Base-by-base conservation (phyloP, 2,113 vertebrate genomes). In the Empidonax alnorum region DNA sequence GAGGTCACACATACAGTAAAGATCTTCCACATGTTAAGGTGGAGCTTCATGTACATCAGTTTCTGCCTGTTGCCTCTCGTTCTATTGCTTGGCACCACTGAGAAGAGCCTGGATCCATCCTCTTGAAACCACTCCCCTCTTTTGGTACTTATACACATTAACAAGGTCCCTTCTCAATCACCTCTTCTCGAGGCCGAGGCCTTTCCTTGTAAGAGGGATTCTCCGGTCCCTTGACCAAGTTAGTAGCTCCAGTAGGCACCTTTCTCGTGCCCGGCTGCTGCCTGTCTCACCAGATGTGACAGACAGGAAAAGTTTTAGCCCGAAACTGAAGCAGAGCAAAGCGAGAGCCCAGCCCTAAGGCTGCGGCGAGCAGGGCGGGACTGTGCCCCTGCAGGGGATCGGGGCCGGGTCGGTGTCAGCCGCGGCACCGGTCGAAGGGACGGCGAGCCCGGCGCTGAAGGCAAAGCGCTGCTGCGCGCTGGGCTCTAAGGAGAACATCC, bases 311-410 rank as follows among this genome's bases (percentile, higher is more conserved):
- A 74, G 42, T 84, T 91, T 75, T 4, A 49, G 25, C 6, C 42
- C 23, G 28, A 22, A 78, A 77, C 24, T 22, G 62, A 44, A 63
- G 2, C 23, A 13, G 27, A 2, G 55, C 7, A 7, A 62, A 47
- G n/a, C 1, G 1, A 39, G 30, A 73, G 14, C 10, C 11, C 63
- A 10, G 49, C 49, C 12, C 3, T 1, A n/a, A 2, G 3, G 47
- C 28, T 49, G 7, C 50, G 13, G 3, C 1, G 30, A 3, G 7
- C 67, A 28, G 35, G 20, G 23, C 5, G 46, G 24, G 27, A 11
- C 44, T 2, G 15, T 0, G 33, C 1, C 53, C 37, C 55, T 2
- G 22, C 30, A 14, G 8, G 10, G 62, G 25, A 39, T 17, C 37
- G 16, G n/a, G 27, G 58, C 12, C 3, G 6, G 59, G 44, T 4